A percentile compares a stretch with the other conserved stretches of the same genome.
These are phyloP conservation scores for Brachypterus glaber DNA, from an alignment of 2,888 invertebrate species.

Conservation along the genomic window DNA sequence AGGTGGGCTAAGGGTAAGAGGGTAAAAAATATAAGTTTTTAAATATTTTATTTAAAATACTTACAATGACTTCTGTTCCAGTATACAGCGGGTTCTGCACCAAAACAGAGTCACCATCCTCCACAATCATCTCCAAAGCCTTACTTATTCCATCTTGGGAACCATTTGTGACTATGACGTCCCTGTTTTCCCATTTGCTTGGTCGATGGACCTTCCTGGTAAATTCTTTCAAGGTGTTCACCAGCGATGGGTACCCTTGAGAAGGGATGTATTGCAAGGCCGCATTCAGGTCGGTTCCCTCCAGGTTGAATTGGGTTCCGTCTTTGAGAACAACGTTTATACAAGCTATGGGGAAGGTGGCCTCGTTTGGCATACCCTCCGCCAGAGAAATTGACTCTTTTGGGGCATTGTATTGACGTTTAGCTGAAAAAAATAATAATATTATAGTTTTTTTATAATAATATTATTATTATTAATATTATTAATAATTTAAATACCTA, in stretches of 20 bases:
- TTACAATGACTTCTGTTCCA: constrained; percentile 57
- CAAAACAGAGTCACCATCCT: constrained; percentile 59
- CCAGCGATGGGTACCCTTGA: constrained; percentile 53
- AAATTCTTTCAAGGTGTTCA: constrained; percentile 52
- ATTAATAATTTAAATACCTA: no score
- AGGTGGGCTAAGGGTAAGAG: no score
- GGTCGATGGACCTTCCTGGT: constrained; percentile 56
- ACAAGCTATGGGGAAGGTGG: constrained; percentile 58
- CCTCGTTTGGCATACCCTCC: constrained; percentile 66
- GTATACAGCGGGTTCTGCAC: constrained; percentile 64
- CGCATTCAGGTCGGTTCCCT: constrained; percentile 50
- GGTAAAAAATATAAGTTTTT: neutral
- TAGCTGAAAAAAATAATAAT: constrained; percentile 37
- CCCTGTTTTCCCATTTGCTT: constrained; percentile 51
- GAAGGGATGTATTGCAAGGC: constrained; percentile 70
- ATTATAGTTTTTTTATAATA: constrained; percentile 1
- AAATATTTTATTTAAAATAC: constrained; percentile 27
- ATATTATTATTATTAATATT: no score
- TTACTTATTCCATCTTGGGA: constrained; percentile 71
- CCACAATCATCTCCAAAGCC: constrained; percentile 60
- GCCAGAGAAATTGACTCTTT: constrained; percentile 52
- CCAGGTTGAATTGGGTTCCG: constrained; percentile 46
- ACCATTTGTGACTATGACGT: constrained; percentile 61
- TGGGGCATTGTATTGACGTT: constrained; percentile 42
- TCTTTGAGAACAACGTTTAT: constrained; percentile 50